phyloP scores from a whole-genome alignment of 2,113 vertebrate genomes.

The Loxodonta africana region DNA sequence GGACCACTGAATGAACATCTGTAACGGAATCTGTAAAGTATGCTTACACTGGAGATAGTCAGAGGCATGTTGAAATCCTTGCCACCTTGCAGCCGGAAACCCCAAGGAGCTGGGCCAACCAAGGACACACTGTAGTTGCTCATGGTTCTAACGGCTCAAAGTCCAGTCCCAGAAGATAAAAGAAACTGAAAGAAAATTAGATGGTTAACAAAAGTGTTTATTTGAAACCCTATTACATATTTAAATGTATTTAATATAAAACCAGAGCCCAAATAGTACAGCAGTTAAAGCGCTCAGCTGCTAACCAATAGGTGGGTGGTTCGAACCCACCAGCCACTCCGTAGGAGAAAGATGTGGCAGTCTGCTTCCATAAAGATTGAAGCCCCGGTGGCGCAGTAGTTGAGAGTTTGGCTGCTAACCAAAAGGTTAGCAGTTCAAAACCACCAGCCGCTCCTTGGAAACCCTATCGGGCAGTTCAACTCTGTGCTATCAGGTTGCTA shows the following conservation, averaged over 20 bases:
- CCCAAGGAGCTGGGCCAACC: slow-evolving; percentile 96
- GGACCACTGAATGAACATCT: background rate
- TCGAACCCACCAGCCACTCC: no score
- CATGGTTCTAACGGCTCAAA: slow-evolving; percentile 89
- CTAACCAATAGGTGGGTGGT: no score
- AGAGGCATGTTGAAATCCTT: slow-evolving; percentile 99
- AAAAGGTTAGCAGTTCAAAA: no score
- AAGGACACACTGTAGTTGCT: slow-evolving; percentile 96
- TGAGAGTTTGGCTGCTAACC: no score
- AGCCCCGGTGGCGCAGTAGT: no score
- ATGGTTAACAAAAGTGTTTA: slow-evolving; percentile 72
- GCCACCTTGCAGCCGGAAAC: slow-evolving; percentile 98
- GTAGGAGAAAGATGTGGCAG: no score
- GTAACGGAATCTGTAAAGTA: slow-evolving; percentile 47
- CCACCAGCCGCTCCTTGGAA: no score
- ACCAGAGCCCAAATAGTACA: no score
- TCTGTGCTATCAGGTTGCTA: no score
- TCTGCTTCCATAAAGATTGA: no score
- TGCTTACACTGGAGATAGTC: slow-evolving; percentile 96
- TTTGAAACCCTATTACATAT: slow-evolving; percentile 34
- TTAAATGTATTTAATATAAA: slow-evolving; percentile 51
- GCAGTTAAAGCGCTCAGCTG: no score
- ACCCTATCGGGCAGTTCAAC: no score
- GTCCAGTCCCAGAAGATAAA: slow-evolving; percentile 78
- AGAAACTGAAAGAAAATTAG: slow-evolving; percentile 85